Conservation (phyloP, 2,888 invertebrate species). For the Sepioteuthis lessoniana region DNA sequence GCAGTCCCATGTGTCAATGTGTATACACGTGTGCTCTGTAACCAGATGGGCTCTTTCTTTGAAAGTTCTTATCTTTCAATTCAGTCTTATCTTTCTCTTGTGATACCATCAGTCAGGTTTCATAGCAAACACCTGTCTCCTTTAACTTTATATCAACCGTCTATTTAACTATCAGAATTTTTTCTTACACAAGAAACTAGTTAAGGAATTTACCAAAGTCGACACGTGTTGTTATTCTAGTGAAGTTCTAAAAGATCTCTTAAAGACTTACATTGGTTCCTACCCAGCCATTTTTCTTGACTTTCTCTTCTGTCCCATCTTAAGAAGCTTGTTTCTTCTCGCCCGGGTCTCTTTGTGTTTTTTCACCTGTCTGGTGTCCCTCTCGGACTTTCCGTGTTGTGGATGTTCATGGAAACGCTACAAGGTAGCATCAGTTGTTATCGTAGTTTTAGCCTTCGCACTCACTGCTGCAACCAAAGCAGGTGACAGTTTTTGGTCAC, state of each 20-base stretch:
- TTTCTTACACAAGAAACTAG: too few species aligned
- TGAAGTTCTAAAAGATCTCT: background rate
- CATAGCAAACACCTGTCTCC: background rate
- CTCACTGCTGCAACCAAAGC: constrained; percentile 24
- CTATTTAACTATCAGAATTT: background rate
- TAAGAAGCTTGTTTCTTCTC: background rate
- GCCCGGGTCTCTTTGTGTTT: background rate
- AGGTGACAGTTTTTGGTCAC: constrained; percentile 35
- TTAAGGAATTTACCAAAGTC: too few species aligned
- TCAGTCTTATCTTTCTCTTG: background rate
- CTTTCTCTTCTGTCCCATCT: background rate
- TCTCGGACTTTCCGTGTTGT: background rate
- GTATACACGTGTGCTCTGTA: background rate
- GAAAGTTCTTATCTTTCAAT: background rate
- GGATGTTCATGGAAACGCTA: constrained; percentile 18
- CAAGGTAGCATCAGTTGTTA: background rate
- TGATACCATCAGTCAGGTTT: background rate
- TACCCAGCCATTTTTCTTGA: background rate
- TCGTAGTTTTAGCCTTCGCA: constrained; percentile 6
- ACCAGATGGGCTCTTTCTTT: background rate
- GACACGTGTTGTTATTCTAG: background rate
- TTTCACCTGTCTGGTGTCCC: background rate
- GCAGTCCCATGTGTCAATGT: background rate
- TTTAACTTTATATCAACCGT: background rate
- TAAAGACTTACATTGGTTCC: background rate